Evolutionary conservation across 2,797 vertebrate genomes (phyloP).

Genomic region (Crenichthys baileyi): DNA sequence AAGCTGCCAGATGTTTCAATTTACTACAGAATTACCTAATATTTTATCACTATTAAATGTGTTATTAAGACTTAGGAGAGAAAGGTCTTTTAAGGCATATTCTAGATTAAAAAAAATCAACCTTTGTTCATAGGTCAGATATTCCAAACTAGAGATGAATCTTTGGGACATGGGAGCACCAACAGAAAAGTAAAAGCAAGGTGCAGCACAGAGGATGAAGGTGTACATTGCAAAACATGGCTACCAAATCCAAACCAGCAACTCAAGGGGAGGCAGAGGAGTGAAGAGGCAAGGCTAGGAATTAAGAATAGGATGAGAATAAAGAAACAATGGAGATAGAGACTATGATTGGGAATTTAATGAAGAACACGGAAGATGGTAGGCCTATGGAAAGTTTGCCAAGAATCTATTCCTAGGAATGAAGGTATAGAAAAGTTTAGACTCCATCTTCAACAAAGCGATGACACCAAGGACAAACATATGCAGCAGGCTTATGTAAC

Average conservation of each 20-base stretch:
- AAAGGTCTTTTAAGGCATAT: slow-evolving; percentile 5
- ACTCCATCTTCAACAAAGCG: not conserved
- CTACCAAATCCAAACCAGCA: slow-evolving; percentile 20
- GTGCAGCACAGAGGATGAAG: slow-evolving; percentile 19
- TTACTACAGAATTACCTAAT: not conserved
- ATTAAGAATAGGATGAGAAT: slow-evolving; percentile 8
- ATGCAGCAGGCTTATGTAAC: not conserved
- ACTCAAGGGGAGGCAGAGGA: slow-evolving; percentile 18
- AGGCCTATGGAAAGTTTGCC: not conserved
- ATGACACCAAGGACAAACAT: not conserved
- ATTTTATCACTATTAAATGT: not conserved
- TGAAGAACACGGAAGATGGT: slow-evolving; percentile 14
- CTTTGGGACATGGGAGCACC: slow-evolving; percentile 32
- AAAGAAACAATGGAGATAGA: slow-evolving; percentile 26
- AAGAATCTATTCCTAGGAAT: not conserved
- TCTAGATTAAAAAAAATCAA: not conserved
- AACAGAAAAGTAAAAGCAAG: slow-evolving; percentile 58
- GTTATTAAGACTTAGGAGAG: not conserved
- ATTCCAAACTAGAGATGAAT: slow-evolving; percentile 48
- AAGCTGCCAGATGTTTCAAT: not conserved
- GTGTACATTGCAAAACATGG: slow-evolving; percentile 36
- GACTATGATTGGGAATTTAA: slow-evolving; percentile 19
- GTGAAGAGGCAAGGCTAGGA: slow-evolving; percentile 5
- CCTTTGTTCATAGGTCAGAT: not conserved
- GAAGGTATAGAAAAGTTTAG: not conserved